Conservation (phyloP, 2,797 vertebrate species). For the Falco biarmicus region DNA sequence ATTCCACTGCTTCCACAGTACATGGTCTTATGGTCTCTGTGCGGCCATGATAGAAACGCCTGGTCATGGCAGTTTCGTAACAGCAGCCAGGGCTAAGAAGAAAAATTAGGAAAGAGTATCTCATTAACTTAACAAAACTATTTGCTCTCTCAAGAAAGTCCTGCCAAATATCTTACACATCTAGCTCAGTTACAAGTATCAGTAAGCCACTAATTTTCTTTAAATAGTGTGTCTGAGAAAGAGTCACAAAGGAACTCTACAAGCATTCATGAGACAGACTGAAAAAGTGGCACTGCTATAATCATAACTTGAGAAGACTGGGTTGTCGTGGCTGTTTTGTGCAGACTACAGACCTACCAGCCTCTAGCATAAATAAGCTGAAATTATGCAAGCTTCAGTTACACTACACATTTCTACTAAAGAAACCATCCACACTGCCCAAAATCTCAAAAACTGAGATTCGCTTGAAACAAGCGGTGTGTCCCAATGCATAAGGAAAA, state of each 20-base stretch:
- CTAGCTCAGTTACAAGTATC: background rate
- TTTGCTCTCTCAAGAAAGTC: background rate
- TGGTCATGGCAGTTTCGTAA: slow-evolving; percentile 94
- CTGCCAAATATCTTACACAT: background rate
- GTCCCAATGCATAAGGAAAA: background rate
- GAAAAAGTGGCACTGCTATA: background rate
- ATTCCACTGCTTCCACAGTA: slow-evolving; percentile 86
- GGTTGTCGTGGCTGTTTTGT: background rate
- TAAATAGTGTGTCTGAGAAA: background rate
- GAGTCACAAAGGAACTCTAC: background rate
- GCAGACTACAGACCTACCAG: background rate
- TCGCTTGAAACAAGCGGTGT: background rate
- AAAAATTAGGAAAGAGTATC: background rate
- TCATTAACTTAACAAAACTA: background rate
- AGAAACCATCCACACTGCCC: background rate
- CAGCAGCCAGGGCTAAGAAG: slow-evolving; percentile 88
- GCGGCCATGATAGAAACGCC: slow-evolving; percentile 93
- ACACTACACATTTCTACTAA: background rate
- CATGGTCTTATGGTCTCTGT: slow-evolving; percentile 94
- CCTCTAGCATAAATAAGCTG: background rate
- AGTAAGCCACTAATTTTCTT: background rate
- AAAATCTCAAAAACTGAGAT: background rate
- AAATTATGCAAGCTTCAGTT: background rate
- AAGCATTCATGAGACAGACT: background rate
- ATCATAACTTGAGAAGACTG: background rate